Evolutionary conservation across 2,113 vertebrate species (phyloP).

Genomic region (Sterna hirundo): DNA sequence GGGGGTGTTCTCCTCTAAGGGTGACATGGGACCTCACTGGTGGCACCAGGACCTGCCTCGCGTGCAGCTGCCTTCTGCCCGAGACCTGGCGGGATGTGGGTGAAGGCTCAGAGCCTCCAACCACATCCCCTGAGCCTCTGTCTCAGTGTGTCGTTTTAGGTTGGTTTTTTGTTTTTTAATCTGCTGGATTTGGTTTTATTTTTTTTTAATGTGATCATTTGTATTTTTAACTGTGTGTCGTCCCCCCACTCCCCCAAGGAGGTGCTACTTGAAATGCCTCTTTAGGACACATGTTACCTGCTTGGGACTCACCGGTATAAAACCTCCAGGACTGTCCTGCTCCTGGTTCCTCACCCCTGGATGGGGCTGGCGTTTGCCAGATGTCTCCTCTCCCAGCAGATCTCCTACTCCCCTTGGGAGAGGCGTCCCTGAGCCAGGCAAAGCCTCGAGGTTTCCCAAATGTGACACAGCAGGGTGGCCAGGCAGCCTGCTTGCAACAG

Average conservation of each 20-base stretch:
- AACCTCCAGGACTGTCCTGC: background rate
- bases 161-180: background rate
- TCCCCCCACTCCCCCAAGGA: background rate
- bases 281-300: background rate
- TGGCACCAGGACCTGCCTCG: background rate
- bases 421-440: background rate
- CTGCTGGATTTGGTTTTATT: slow-evolving; percentile 30
- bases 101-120: background rate
- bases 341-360: background rate
- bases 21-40: background rate
- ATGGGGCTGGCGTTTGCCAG: background rate
- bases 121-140: background rate
- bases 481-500: background rate
- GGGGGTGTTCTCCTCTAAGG: background rate
- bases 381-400: background rate
- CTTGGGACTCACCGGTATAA: background rate
- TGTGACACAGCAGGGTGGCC: fast-evolving
- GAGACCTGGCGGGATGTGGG: background rate
- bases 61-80: background rate
- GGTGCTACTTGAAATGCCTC: slow-evolving; percentile 19
- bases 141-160: background rate
- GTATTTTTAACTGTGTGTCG: slow-evolving; percentile 16
- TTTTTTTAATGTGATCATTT: slow-evolving; percentile 6
- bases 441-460: background rate
- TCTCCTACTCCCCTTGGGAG: background rate